These are phyloP conservation scores for Sesamia inferens DNA, from an alignment of 2,888 invertebrate genomes.

Conservation along the genomic window DNA sequence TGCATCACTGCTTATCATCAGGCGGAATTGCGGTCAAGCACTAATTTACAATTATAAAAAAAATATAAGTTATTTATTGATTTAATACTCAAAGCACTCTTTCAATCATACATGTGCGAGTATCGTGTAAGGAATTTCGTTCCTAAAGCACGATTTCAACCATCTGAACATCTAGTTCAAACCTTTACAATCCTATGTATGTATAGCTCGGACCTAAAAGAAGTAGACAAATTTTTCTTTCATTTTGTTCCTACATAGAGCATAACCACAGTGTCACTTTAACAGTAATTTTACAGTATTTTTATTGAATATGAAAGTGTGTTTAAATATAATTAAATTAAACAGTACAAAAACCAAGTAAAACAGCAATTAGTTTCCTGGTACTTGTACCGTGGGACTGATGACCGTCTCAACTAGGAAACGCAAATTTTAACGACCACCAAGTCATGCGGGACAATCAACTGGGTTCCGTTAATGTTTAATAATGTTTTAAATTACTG, in stretches of 20 bases:
- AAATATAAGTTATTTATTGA: no score
- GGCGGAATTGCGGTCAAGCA: no score
- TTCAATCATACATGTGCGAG: no score
- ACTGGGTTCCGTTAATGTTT: constrained; percentile 42
- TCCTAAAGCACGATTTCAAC: not conserved
- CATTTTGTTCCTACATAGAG: not conserved
- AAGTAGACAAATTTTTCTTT: not conserved
- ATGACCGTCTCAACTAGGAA: constrained; percentile 44
- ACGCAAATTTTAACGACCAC: constrained; percentile 43
- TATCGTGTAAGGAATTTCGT: no score
- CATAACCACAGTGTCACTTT: not conserved
- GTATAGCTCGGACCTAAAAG: not conserved
- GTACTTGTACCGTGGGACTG: constrained; percentile 25
- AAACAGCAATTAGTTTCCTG: constrained; percentile 26
- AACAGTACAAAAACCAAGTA: constrained; percentile 13
- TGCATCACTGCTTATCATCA: no score
- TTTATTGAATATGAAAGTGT: constrained; percentile 18
- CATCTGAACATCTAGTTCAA: not conserved
- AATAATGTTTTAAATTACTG: constrained; percentile 8
- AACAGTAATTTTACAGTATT: constrained; percentile 10
- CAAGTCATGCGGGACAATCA: constrained; percentile 4
- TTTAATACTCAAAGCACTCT: no score
- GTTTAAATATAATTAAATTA: constrained; percentile 21
- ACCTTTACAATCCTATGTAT: not conserved
- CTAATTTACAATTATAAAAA: no score